These are phyloP conservation scores for Siphlonurus alternatus DNA, from an alignment of 2,888 invertebrate species.

Conservation along the genomic window DNA sequence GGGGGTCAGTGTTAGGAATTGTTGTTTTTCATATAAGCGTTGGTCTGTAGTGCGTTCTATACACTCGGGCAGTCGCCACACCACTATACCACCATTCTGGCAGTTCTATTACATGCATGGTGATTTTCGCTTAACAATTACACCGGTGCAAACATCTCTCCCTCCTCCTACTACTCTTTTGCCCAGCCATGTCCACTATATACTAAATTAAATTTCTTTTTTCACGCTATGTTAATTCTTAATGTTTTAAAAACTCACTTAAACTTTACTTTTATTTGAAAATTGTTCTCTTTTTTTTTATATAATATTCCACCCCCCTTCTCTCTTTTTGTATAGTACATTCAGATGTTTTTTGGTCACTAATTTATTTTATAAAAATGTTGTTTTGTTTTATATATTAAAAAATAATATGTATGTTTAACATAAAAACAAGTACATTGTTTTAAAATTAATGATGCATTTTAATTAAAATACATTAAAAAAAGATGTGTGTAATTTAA, in stretches of 20 bases:
- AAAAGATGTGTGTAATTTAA: too few relatives aligned
- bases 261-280: not conserved
- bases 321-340: not conserved
- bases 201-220: not conserved
- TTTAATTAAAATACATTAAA: not conserved
- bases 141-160: not conserved
- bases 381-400: not conserved
- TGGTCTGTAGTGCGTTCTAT: too few relatives aligned
- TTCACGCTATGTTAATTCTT: constrained; percentile 3
- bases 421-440: not conserved
- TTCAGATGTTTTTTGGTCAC: not conserved
- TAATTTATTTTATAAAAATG: not conserved
- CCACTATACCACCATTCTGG: too few relatives aligned
- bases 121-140: constrained; percentile 4
- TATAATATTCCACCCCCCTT: not conserved
- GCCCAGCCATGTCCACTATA: too few relatives aligned
- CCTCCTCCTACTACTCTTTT: not conserved
- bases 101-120: constrained; percentile 1
- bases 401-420: not conserved
- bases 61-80: too few relatives aligned
- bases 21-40: too few relatives aligned
- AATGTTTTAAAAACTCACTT: constrained; percentile 1
- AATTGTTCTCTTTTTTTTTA: not conserved
- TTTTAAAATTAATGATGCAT: not conserved
- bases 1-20: too few relatives aligned